These are phyloP conservation scores for Scleropages formosus DNA, from an alignment of 2,797 vertebrate species.

Conservation along the genomic window DNA sequence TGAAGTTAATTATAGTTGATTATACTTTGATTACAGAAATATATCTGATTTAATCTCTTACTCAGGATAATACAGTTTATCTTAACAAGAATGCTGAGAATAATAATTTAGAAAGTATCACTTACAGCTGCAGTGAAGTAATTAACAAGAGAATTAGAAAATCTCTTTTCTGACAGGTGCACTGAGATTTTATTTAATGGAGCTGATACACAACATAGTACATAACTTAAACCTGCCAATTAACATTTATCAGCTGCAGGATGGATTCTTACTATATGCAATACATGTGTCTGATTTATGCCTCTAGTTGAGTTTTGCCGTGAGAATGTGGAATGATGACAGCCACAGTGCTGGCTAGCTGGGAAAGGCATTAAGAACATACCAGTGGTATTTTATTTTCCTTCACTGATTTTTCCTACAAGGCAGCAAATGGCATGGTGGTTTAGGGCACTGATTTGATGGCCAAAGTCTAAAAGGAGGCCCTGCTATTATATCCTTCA, in stretches of 20 bases:
- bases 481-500: too few relatives aligned
- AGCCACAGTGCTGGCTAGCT: too few relatives aligned
- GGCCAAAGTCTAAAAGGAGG: too few relatives aligned
- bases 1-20: neutral
- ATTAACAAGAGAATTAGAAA: conserved; percentile 18
- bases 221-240: conserved; percentile 7
- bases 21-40: neutral
- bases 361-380: too few relatives aligned
- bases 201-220: neutral
- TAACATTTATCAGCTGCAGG: conserved; percentile 15
- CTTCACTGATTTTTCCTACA: too few relatives aligned
- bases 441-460: too few relatives aligned
- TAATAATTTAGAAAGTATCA: neutral
- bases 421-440: too few relatives aligned
- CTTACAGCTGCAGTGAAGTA: conserved; percentile 16
- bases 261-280: conserved; percentile 1
- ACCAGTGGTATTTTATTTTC: too few relatives aligned
- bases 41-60: conserved; percentile 9
- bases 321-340: too few relatives aligned
- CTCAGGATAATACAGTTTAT: conserved; percentile 16
- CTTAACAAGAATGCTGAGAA: conserved; percentile 3
- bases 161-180: conserved; percentile 4
- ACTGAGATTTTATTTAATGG: conserved; percentile 4
- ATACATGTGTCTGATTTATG: neutral
- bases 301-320: neutral